Base-by-base conservation (phyloP, 1,140 invertebrate species). In the Caerostris darwini region DNA sequence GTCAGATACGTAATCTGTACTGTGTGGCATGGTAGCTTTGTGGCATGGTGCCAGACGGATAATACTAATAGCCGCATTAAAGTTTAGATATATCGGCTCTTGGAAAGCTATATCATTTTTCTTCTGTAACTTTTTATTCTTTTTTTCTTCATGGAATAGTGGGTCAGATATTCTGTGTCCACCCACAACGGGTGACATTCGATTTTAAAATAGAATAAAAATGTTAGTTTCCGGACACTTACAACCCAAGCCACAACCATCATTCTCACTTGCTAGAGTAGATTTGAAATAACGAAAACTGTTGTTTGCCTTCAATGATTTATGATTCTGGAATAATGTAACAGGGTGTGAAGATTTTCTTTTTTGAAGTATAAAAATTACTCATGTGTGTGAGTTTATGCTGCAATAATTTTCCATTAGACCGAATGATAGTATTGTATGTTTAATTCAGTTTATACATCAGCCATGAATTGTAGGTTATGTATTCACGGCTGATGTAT, bases 1-100 rank as follows among this genome's bases (percentile, higher is more conserved):
- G 54, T n/a, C n/a, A 58, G 82, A 83, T 88, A 81, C 34, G 90
- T 91, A 82, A 91, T 91, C 67, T 91, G 71, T 91, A 91, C 82
- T 77, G 69, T 14, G 64, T 93, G 92, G 92, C 83, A 87, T n/a
- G 4, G 19, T 58, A 83, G 83, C 92, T 34, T 34, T 14, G 64
- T 93, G 92, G 92, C 83, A 87, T n/a, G 4, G 19, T 58, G 92
- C 92, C 92, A 93, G 57, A 67, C 58, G 77, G 92, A 86, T 93
- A 93, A 59, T 83, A 93, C 59, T 93, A 93, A 93, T 87, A 87
- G 92, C 67, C 69, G 19, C 92, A 93, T 93, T 93, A 86, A 93
- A 87, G 82, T 83, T 87, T 57, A 54, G n/a, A 71, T 34, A 54
- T 91, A 91, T 91, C 77, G 77, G 90, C 56, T 91, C 69, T 91